Evolutionary conservation across 1,140 invertebrate species (phyloP).

Genomic region (Scaptodrosophila lebanonensis): DNA sequence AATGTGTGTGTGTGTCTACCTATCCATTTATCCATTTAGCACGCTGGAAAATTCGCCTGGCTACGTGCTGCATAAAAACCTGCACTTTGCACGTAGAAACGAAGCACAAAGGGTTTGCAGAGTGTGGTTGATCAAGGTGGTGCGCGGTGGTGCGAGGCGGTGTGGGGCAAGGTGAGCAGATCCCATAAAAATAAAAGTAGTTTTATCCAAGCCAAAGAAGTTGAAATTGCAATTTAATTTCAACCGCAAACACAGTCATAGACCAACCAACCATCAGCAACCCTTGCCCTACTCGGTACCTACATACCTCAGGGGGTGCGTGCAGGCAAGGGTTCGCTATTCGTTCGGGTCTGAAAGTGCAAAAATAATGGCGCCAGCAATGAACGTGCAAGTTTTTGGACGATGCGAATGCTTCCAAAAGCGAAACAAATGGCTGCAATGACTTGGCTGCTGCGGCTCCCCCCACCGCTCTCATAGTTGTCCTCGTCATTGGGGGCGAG

Average conservation of each 20-base stretch:
- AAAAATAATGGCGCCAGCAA: conserved; percentile 35
- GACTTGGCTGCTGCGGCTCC: too few relatives aligned
- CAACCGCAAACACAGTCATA: conserved; percentile 54
- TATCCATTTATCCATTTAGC: conserved; percentile 57
- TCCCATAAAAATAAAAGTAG: conserved; percentile 68
- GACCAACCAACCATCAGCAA: too few relatives aligned
- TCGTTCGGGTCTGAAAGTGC: neutral
- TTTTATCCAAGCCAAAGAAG: conserved; percentile 41
- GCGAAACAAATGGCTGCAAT: neutral
- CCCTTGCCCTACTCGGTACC: too few relatives aligned
- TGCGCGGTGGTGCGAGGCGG: conserved; percentile 24
- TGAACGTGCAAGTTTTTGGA: conserved; percentile 26
- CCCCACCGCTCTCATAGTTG: too few relatives aligned
- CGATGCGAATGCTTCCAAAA: too few relatives aligned
- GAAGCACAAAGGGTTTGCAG: neutral
- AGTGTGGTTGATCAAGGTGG: too few relatives aligned
- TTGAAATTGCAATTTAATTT: conserved; percentile 73
- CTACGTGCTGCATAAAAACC: conserved; percentile 13
- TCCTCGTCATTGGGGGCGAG: too few relatives aligned
- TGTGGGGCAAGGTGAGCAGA: conserved; percentile 40
- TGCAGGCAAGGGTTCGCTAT: too few relatives aligned
- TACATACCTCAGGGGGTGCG: too few relatives aligned
- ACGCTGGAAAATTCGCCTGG: conserved; percentile 26
- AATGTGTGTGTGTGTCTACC: conserved; percentile 10
- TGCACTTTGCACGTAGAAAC: conserved; percentile 64